Evolutionary conservation across 2,113 vertebrate species (phyloP).

Genomic region (Lethenteron camtschaticum): DNA sequence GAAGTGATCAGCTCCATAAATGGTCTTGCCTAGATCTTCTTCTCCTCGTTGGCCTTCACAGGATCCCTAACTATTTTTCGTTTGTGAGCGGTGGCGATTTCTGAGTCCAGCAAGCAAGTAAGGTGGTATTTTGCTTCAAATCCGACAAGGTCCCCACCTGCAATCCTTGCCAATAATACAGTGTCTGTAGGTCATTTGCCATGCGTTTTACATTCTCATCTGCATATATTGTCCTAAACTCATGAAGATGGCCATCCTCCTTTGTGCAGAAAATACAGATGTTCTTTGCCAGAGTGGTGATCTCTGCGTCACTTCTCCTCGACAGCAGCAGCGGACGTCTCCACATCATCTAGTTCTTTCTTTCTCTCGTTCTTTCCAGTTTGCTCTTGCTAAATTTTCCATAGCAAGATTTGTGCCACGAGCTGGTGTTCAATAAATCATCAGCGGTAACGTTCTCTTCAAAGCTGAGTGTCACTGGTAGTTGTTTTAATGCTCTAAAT

Average conservation of each 20-base stretch:
- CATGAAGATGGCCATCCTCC: background rate
- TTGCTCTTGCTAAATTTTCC: background rate
- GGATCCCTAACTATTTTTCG: background rate
- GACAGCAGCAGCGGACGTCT: background rate
- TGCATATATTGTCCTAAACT: background rate
- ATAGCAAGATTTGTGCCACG: background rate
- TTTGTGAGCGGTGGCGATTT: background rate
- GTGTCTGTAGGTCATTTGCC: background rate
- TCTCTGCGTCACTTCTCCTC: background rate
- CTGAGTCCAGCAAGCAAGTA: background rate
- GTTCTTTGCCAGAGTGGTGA: background rate
- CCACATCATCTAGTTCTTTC: background rate
- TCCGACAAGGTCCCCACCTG: background rate
- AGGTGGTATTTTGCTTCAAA: background rate
- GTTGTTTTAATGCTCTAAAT: background rate
- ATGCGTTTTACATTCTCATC: background rate
- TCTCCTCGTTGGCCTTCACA: background rate
- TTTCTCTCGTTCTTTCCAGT: conserved; percentile 2
- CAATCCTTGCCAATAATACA: background rate
- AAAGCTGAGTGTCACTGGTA: background rate
- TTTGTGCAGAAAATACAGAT: conserved; percentile 4
- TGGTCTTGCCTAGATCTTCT: background rate
- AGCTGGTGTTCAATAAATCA: background rate
- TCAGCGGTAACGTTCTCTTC: background rate
- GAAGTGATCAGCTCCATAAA: background rate